Evolutionary conservation across 2,888 invertebrate species (phyloP).

Genomic region (Ryuthela nishihirai): DNA sequence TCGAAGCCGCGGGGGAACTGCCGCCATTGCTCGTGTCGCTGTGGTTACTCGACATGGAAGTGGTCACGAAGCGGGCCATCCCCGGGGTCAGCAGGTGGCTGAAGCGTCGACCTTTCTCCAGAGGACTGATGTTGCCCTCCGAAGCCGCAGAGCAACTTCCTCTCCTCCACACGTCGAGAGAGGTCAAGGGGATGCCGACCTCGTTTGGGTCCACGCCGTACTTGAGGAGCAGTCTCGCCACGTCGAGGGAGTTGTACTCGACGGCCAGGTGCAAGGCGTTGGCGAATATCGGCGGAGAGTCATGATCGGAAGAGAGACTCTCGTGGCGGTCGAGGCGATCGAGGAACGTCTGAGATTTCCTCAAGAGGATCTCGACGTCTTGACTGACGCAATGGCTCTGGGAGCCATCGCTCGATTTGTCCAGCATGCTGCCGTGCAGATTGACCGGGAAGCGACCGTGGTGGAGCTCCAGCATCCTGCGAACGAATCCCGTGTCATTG

Average conservation of each 20-base stretch:
- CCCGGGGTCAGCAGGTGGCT: conserved; percentile 35
- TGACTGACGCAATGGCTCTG: conserved; percentile 47
- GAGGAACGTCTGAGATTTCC: conserved; percentile 50
- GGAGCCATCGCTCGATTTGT: conserved; percentile 48
- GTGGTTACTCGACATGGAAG: not conserved
- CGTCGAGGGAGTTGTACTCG: conserved; percentile 57
- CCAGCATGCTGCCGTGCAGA: conserved; percentile 49
- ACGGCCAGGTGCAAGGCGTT: conserved; percentile 60
- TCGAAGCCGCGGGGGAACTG: conserved; percentile 42
- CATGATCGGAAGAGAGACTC: conserved; percentile 45
- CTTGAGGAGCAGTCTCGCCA: conserved; percentile 56
- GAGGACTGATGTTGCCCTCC: conserved; percentile 34
- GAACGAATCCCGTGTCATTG: conserved; percentile 55
- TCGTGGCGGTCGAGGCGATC: conserved; percentile 49
- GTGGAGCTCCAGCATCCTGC: conserved; percentile 56
- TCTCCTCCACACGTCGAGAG: conserved; percentile 37
- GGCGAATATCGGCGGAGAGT: conserved; percentile 54
- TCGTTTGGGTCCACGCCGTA: conserved; percentile 59
- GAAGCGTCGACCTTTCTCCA: conserved; percentile 45
- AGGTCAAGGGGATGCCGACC: conserved; percentile 50
- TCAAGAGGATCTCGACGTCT: conserved; percentile 48
- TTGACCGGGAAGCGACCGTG: conserved; percentile 55
- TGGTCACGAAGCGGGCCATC: conserved; percentile 40
- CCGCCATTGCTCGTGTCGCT: conserved; percentile 32
- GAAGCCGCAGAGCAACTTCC: conserved; percentile 47